Evolutionary conservation across 2,797 vertebrate genomes (phyloP), one percentile per base, ranked within the genome.

Genomic region (Amphiprion clarkii): DNA sequence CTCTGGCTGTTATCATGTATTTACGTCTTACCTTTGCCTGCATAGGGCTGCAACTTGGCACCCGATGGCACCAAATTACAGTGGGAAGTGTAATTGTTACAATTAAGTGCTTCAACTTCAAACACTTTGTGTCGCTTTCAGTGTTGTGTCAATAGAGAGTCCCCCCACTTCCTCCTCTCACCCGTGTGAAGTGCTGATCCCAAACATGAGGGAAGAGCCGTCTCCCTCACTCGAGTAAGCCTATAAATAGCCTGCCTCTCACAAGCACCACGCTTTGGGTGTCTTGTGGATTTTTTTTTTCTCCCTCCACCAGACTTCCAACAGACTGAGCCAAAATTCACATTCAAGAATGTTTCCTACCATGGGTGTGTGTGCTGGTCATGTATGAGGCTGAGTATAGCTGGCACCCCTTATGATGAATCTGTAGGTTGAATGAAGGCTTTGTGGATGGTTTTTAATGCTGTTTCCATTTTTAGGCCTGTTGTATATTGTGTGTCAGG

Each of bases 231-330:
- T 76, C 71, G 82, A 86, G 86, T 84, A 85, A 83, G 46, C 49
- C 88, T 92, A 92, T 92, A 92, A 93, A 94, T 93, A 94, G 86
- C 69, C 65, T 23, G 59, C 57, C 79, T 88, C 83, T 88, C 81
- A 83, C 79, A 86, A 84, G 78, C 78, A 64, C 75, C 82, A 76
- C 78, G 77, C 87, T 88, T 83, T 85, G 82, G 79, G 63, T 90
- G 74, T 83, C 71, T 79, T 67, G 60, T 80, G 70, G 63, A 40
- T 51, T 67, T 52, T 78, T 73, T 75, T 64, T 64, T 66, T 11
- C 16, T n/a, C 9, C 14, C 71, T 79, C 55, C 72, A 53, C 73
- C 60, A 82, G 76, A 83, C 78, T 67, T 84, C 67, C 68, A 63
- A 77, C 75, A 71, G 27, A 61, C 67, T 0, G 63, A 74, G 80